phyloP scores from a whole-genome alignment of 2,888 invertebrate genomes.

The Pseudoips prasinana region DNA sequence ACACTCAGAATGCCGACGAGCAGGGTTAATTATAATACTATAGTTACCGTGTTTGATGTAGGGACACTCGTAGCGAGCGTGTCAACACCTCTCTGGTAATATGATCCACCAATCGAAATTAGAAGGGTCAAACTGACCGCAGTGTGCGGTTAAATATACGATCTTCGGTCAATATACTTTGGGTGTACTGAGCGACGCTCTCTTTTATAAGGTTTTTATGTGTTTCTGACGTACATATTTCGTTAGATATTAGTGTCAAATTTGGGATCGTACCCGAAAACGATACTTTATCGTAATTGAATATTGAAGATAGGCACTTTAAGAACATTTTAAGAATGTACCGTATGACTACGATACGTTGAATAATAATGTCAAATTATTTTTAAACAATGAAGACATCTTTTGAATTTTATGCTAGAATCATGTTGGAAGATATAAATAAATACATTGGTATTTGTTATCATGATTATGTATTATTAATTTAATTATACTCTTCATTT shows the following conservation, averaged over 20 bases:
- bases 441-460: too few relatives aligned
- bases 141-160: slow-evolving; percentile 50
- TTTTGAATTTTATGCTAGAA: too few relatives aligned
- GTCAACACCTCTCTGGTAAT: slow-evolving; percentile 69
- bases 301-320: slow-evolving; percentile 12
- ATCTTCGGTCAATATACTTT: slow-evolving; percentile 28
- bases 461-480: too few relatives aligned
- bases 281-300: slow-evolving; percentile 25
- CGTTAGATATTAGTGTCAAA: slow-evolving; percentile 27
- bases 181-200: slow-evolving; percentile 16
- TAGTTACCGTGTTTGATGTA: slow-evolving; percentile 58
- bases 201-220: slow-evolving; percentile 29
- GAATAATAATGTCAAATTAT: too few relatives aligned
- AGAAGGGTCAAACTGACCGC: slow-evolving; percentile 61
- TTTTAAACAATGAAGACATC: too few relatives aligned
- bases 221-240: slow-evolving; percentile 25
- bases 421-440: too few relatives aligned
- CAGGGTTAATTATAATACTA: slow-evolving; percentile 59
- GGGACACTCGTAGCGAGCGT: slow-evolving; percentile 50
- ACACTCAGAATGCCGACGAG: slow-evolving; percentile 38
- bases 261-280: slow-evolving; percentile 25
- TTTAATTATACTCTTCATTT: too few relatives aligned
- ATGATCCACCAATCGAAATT: slow-evolving; percentile 62
- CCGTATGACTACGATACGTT: too few relatives aligned
- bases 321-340: slow-evolving; percentile 1